Percentiles rank a stretch among this genome's conserved stretches.
Evolutionary conservation across 2,888 invertebrate genomes (phyloP).

Genomic region (Tetramorium bicarinatum): DNA sequence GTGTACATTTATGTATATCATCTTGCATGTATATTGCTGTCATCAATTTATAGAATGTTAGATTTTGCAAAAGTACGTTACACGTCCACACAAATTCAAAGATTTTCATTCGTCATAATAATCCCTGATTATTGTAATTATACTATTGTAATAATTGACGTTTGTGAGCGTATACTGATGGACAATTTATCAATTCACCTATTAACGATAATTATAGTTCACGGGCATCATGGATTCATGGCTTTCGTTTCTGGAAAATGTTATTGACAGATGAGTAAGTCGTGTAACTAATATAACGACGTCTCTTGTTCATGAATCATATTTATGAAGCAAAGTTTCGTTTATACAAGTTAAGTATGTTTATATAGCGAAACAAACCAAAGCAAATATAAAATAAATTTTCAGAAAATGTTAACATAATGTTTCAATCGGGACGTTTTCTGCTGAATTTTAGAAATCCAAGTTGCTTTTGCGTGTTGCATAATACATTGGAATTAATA

Average conservation of each 20-base stretch:
- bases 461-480: not conserved
- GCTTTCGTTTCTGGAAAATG: conserved; percentile 5
- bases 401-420: not conserved
- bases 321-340: not conserved
- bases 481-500: not conserved
- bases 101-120: conserved; percentile 25
- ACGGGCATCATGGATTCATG: not conserved
- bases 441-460: not conserved
- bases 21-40: not conserved
- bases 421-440: not conserved
- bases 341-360: too few species aligned
- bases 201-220: conserved; percentile 27
- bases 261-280: conserved; percentile 7
- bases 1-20: not conserved
- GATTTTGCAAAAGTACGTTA: not conserved
- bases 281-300: not conserved
- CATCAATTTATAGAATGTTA: not conserved
- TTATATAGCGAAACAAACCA: not conserved
- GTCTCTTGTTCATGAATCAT: conserved; percentile 11
- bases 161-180: not conserved
- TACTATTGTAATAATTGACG: conserved; percentile 22
- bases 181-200: conserved; percentile 44
- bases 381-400: not conserved
- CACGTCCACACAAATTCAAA: conserved; percentile 3
- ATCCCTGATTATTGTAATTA: conserved; percentile 30